Conservation (phyloP, 2,113 vertebrate species). For the Corythornis cristatus region DNA sequence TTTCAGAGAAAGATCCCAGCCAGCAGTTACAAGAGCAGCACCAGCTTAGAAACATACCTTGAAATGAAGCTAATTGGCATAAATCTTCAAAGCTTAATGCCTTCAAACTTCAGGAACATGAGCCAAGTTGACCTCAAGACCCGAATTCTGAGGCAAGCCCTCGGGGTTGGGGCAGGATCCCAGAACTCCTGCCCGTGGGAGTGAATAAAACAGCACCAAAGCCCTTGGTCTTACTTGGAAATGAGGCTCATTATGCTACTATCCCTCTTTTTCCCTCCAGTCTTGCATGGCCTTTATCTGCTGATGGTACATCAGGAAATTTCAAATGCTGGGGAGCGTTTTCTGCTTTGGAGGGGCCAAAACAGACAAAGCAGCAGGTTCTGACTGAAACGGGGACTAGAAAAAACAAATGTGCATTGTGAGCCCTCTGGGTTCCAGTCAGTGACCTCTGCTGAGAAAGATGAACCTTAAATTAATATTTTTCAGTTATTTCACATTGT, state of each 20-base stretch:
- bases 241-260: neutral
- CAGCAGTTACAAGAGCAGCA: neutral
- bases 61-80: neutral
- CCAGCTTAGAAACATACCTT: neutral
- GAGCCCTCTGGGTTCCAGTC: neutral
- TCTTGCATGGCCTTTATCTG: neutral
- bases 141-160: neutral
- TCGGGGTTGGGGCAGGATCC: neutral
- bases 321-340: neutral
- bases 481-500: neutral
- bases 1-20: neutral
- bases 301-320: neutral
- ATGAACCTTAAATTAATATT: neutral
- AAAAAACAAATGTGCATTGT: neutral
- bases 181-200: neutral
- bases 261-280: neutral
- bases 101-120: neutral
- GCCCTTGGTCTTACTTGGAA: neutral
- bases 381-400: neutral
- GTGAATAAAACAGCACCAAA: neutral
- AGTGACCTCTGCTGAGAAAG: neutral
- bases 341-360: neutral
- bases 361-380: neutral
- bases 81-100: neutral
- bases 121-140: neutral